Conservation (phyloP, 2,888 invertebrate species). For the Aphodius granarius region DNA sequence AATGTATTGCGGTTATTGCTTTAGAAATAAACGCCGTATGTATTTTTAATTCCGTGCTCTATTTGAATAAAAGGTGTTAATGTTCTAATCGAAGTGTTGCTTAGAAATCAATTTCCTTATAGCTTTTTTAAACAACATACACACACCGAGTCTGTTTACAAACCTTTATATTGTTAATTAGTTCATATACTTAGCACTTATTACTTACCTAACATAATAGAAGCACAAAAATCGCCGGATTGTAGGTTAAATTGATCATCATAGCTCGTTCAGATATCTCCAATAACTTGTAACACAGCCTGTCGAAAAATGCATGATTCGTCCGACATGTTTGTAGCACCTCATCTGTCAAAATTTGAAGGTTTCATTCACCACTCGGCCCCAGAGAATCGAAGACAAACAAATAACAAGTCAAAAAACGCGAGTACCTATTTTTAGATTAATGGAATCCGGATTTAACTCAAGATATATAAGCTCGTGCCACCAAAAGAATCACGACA, state of each 20-base stretch:
- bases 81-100: not conserved
- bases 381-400: not conserved
- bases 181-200: not conserved
- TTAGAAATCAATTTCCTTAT: not conserved
- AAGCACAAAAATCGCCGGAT: not conserved
- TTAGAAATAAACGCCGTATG: not conserved
- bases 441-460: not conserved
- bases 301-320: not conserved
- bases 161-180: not conserved
- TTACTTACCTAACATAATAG: constrained; percentile 14
- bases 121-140: not conserved
- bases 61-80: not conserved
- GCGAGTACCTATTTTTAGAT: not conserved
- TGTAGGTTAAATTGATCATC: not conserved
- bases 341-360: constrained; percentile 6
- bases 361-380: not conserved
- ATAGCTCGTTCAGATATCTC: not conserved
- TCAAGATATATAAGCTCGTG: not conserved
- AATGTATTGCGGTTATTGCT: not conserved
- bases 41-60: not conserved
- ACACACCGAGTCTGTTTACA: not conserved
- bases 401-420: not conserved
- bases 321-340: not conserved
- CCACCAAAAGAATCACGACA: not conserved
- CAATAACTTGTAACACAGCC: not conserved